Base-by-base conservation (phyloP, 2,888 invertebrate genomes). In the Erynnis tages region DNA sequence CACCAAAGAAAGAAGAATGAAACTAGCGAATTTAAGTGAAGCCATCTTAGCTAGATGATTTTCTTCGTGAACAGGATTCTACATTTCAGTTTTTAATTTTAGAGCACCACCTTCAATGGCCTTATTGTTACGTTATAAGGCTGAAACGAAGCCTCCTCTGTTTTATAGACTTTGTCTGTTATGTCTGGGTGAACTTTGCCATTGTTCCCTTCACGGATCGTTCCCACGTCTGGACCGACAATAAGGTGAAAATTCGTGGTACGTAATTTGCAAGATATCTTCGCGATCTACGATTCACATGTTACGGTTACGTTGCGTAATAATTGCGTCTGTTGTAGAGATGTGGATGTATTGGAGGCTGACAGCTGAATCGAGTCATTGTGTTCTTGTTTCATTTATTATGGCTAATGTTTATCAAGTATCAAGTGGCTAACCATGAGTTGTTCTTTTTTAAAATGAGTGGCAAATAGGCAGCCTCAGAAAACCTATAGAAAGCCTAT, bases 131-230 rank as follows among this genome's bases (percentile, higher is more conserved):
- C 41, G 14, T 43, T 35, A 27, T 50, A 50, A 27, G 19, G 19
- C 27, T 73, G 73, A 76, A 79, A 72, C 76, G 73, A 67, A 63
- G 68, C 65, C 64, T 63, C 62, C 71, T 71, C 69, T 63, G 79
- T 84, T 88, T 82, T 88, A 89, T 88, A 89, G 85, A 85, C 81
- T 87, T 78, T 76, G 70, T 73, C 79, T 80, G 87, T 87, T 88
- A 87, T 88, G 86, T 82, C 74, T 82, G 77, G 86, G 66, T 86
- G 87, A 85, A 85, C 86, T 83, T 81, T 81, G 85, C 88, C 83
- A 89, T 89, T 89, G 89, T 89, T 67, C 62, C 63, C 82, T 82
- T 88, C 83, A 85, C 85, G 84, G 77, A 73, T 58, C 66, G 61
- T 83, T 86, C 87, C 76, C 87, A 86, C 81, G 77, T 69, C 73